A percentile compares a stretch with the other conserved stretches of the same genome.
phyloP scores from a whole-genome alignment of 2,888 invertebrate genomes.

The Idaea straminata region DNA sequence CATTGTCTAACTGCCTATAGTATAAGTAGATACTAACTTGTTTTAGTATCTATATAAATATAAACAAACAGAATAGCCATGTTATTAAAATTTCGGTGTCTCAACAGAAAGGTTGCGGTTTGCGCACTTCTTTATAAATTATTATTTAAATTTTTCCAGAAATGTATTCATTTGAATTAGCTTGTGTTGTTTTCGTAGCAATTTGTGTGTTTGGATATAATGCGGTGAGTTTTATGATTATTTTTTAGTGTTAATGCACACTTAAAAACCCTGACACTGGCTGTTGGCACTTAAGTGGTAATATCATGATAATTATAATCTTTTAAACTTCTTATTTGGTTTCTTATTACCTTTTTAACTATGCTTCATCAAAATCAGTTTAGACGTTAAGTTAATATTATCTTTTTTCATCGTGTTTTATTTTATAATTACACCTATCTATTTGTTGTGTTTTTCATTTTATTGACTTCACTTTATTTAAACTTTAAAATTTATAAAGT shows the following conservation, averaged over 20 bases:
- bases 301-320: too few relatives aligned
- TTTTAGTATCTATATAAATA: constrained; percentile 16
- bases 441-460: constrained; percentile 1
- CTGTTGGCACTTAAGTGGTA: too few relatives aligned
- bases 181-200: constrained; percentile 23
- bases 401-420: not conserved
- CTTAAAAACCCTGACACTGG: too few relatives aligned
- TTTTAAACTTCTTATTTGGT: too few relatives aligned
- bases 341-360: too few relatives aligned
- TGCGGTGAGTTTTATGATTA: constrained; percentile 26
- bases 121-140: not conserved
- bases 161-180: constrained; percentile 23
- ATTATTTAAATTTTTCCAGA: not conserved
- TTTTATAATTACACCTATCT: not conserved
- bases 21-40: constrained; percentile 19
- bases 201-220: constrained; percentile 20
- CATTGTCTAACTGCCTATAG: constrained; percentile 16
- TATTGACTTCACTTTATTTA: constrained; percentile 2
- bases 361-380: too few relatives aligned
- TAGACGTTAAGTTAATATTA: not conserved
- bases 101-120: not conserved
- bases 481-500: too few relatives aligned
- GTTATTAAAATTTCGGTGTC: not conserved
- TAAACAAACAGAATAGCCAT: constrained; percentile 15
- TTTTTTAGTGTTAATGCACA: not conserved